Evolutionary conservation across 2,888 invertebrate genomes (phyloP), one percentile per base, ranked within the genome.

Genomic region (Cataglyphis livida): DNA sequence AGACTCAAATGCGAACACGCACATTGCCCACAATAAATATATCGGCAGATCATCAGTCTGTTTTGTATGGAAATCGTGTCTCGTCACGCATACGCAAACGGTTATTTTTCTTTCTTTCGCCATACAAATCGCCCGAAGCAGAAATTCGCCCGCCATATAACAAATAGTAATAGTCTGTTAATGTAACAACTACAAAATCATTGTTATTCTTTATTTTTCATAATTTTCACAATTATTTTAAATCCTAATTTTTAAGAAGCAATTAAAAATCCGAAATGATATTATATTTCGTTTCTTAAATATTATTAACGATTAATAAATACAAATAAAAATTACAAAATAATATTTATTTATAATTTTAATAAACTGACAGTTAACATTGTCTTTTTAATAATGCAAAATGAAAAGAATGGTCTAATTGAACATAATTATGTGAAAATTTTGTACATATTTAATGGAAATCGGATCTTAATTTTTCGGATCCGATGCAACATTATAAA

Each of bases 41-140:
- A 83, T 85, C 81, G 81, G 83, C 65, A 57, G 54, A 85, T 85
- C 75, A 84, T 85, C 71, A 44, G 54, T n/a, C 38, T 61, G n/a
- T 76, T 81, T 65, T 28, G 78, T 51, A 75, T 54, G 68, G 6
- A 38, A 79, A 75, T 73, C 64, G 62, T 62, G 51, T 12, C 48
- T 21, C 61, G 59, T 44, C 75, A 78, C 65, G 54, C 70, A 79
- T 59, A 35, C 7, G 35, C 71, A 28, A 32, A 35, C 35, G 18
- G 35, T 61, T 76, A 71, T 71, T 79, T 71, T 79, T 44, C 18
- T 71, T 79, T n/a, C 78, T 48, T 61, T 79, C 78, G 59, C 32
- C 41, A 28, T 41, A 28, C 5, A 21, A 54, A 57, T 41, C 57
- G 54, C 9, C 21, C 18, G 21, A 59, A 48, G 7, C 18, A 28